Evolutionary conservation across 2,797 vertebrate species (phyloP).

Genomic region (Pygocentrus nattereri): DNA sequence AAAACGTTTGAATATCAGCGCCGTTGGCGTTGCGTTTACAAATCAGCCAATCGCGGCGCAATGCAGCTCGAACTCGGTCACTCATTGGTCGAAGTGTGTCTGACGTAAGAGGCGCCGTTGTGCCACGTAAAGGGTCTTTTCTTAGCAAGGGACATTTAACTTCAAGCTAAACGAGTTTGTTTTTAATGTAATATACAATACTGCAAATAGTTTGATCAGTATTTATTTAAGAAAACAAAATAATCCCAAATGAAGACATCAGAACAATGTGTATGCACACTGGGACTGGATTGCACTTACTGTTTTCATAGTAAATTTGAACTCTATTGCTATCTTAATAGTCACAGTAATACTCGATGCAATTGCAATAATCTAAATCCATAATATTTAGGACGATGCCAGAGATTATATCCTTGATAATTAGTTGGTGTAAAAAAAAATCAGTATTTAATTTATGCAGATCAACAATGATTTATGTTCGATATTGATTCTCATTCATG

Average conservation of each 20-base stretch:
- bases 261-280: neutral
- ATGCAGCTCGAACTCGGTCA: neutral
- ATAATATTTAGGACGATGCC: too few relatives aligned
- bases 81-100: conserved; percentile 25
- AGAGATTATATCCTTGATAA: too few relatives aligned
- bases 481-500: too few relatives aligned
- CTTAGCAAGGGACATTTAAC: conserved; percentile 26
- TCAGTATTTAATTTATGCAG: too few relatives aligned
- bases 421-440: too few relatives aligned
- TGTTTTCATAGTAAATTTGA: too few relatives aligned
- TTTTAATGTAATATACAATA: neutral
- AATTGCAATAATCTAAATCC: too few relatives aligned
- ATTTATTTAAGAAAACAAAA: neutral
- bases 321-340: too few relatives aligned
- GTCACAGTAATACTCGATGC: too few relatives aligned
- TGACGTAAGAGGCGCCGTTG: neutral
- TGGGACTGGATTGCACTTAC: too few relatives aligned
- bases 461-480: too few relatives aligned
- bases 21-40: conserved; percentile 49
- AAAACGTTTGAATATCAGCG: conserved; percentile 36
- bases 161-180: neutral
- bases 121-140: conserved; percentile 31
- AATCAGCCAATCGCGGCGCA: conserved; percentile 48
- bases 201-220: neutral
- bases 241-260: neutral